These are phyloP conservation scores for Colaptes auratus DNA, from an alignment of 2,113 vertebrate genomes.

Conservation along the genomic window DNA sequence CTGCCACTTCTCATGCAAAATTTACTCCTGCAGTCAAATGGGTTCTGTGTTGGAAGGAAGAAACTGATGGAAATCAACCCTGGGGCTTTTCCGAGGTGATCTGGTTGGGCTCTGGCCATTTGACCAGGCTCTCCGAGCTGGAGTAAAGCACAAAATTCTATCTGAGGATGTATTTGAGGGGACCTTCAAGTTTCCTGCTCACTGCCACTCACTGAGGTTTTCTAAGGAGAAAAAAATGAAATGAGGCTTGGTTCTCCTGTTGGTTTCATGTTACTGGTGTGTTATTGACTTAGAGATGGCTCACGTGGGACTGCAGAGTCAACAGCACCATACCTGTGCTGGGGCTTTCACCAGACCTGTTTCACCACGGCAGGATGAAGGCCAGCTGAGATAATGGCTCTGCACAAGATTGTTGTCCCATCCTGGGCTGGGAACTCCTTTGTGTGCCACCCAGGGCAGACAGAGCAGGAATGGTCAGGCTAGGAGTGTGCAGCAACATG, in stretches of 20 bases:
- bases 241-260: not conserved
- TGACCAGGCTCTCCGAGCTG: not conserved
- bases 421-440: not conserved
- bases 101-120: not conserved
- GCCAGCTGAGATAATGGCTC: not conserved
- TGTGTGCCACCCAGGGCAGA: accelerated
- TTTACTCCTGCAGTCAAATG: not conserved
- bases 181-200: not conserved
- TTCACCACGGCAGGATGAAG: accelerated
- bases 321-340: not conserved
- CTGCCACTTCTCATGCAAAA: not conserved
- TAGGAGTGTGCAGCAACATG: accelerated
- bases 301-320: conserved; percentile 37
- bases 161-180: not conserved
- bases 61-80: not conserved
- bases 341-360: not conserved
- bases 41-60: not conserved
- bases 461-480: accelerated
- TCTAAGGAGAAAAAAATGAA: not conserved
- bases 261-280: not conserved
- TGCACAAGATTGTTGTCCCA: not conserved
- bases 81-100: not conserved
- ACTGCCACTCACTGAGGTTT: accelerated
- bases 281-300: conserved; percentile 14
- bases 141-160: not conserved